These are phyloP conservation scores for Branchellion lobata DNA, from an alignment of 2,888 invertebrate genomes.

Conservation along the genomic window DNA sequence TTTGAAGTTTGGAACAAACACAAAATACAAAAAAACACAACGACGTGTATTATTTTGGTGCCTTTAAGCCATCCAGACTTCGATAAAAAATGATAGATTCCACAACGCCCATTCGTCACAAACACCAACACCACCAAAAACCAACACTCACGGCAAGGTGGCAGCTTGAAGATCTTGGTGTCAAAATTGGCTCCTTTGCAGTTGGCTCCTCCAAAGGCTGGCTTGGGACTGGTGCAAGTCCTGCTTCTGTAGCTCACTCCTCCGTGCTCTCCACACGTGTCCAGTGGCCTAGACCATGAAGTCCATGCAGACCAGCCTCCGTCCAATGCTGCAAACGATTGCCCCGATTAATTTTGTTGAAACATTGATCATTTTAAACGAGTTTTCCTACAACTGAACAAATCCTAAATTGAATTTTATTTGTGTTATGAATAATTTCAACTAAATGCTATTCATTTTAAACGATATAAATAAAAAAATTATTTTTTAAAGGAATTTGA, in stretches of 20 bases:
- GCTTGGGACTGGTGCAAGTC: conserved; percentile 41
- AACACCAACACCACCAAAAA: too few relatives aligned
- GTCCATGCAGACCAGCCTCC: conserved; percentile 49
- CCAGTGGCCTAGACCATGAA: conserved; percentile 44
- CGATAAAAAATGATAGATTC: too few relatives aligned
- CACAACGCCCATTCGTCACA: too few relatives aligned
- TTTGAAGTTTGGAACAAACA: not conserved
- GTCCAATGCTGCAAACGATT: conserved; percentile 30
- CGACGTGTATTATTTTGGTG: too few relatives aligned
- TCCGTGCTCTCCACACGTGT: conserved; percentile 47
- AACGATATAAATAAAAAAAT: too few relatives aligned
- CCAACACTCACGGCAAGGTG: conserved; percentile 37
- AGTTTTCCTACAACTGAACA: not conserved
- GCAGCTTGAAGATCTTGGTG: conserved; percentile 8
- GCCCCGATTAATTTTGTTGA: too few relatives aligned
- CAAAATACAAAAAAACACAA: not conserved
- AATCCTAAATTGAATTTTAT: not conserved
- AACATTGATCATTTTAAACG: not conserved
- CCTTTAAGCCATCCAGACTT: too few relatives aligned
- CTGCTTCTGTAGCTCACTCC: conserved; percentile 25
- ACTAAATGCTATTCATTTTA: too few relatives aligned
- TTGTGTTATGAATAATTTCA: not conserved
- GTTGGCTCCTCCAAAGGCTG: conserved; percentile 43
- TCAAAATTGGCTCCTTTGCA: conserved; percentile 42
- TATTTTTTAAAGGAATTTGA: not conserved